Conservation (phyloP, 2,797 vertebrate genomes). For the Helostoma temminkii region DNA sequence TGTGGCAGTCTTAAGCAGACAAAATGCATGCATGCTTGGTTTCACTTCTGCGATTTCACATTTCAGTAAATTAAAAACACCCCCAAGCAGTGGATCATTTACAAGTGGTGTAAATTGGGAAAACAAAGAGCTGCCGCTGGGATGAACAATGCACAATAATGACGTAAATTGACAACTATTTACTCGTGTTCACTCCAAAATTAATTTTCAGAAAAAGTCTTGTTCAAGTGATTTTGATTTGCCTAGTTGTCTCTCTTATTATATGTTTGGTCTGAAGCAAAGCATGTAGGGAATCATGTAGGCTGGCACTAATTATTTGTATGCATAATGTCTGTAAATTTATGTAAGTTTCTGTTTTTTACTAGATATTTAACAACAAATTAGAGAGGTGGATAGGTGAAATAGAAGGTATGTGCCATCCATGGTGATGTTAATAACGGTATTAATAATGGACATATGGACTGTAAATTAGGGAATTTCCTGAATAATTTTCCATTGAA, state of each 20-base stretch:
- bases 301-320: background rate
- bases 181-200: constrained; percentile 5
- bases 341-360: background rate
- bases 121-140: constrained; percentile 47
- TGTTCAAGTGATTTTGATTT: no score
- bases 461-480: constrained; percentile 47
- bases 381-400: background rate
- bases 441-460: constrained; percentile 29
- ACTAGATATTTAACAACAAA: background rate
- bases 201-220: constrained; percentile 5
- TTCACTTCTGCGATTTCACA: constrained; percentile 76
- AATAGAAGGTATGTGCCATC: background rate
- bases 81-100: constrained; percentile 47
- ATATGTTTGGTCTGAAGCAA: background rate
- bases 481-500: constrained; percentile 57
- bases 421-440: constrained; percentile 3
- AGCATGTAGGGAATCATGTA: no score
- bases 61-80: constrained; percentile 72
- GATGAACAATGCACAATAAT: constrained; percentile 24
- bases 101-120: constrained; percentile 57
- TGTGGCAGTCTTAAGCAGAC: constrained; percentile 68
- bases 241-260: no score
- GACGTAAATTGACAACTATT: constrained; percentile 25
- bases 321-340: background rate
- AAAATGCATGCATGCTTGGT: constrained; percentile 69